Evolutionary conservation across 2,888 invertebrate species (phyloP), one percentile per base, ranked within the genome.

Genomic region (Zygogramma bicolorata): DNA sequence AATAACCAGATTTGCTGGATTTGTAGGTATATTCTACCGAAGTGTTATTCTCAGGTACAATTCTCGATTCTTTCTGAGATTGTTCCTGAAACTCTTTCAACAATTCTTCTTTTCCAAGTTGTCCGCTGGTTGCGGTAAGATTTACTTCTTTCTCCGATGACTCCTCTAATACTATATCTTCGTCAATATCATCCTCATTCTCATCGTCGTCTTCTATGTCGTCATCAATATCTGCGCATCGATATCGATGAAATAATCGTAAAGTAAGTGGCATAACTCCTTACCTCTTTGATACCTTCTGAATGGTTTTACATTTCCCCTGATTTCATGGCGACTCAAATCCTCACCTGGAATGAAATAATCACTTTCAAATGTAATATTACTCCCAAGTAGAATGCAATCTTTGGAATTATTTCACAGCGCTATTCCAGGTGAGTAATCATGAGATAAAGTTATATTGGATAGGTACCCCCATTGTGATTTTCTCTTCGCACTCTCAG

Each of bases 201-300:
- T 73, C 74, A 22, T 66, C 65, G 18, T 66, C 68, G n/a, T 79
- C 77, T 18, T 66, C 71, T 58, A 34, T 68, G 13, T 75, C 65
- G 38, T 75, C 74, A 25, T 62, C 61, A 25, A 63, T 18, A 59
- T 61, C 63, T 61, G 40, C 6, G 40, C 6, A 20, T 13, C 7
- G 3, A 38, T 60, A 2, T 29, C 25, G n/a, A 20, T 20, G 8
- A 4, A 10, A 1, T 46, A 46, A 46, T 15, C 18, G 3, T 20
- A 20, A 20, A 18, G 7, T 46, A 20, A 7, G 20, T 20, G 18
- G 20, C 1, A 3, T 46, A 46, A 1, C 46, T n/a, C 13, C n/a
- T 49, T n/a, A 61, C 61, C 68, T 68, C 38, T 49, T n/a, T 49
- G 34, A 7, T 25, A 31, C 20, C 68, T 22, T 5, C 10, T 1